A percentile compares a stretch with the other conserved stretches of the same genome.
These are phyloP conservation scores for Leptinotarsa texana DNA, from an alignment of 1,140 invertebrate species.

Conservation along the genomic window DNA sequence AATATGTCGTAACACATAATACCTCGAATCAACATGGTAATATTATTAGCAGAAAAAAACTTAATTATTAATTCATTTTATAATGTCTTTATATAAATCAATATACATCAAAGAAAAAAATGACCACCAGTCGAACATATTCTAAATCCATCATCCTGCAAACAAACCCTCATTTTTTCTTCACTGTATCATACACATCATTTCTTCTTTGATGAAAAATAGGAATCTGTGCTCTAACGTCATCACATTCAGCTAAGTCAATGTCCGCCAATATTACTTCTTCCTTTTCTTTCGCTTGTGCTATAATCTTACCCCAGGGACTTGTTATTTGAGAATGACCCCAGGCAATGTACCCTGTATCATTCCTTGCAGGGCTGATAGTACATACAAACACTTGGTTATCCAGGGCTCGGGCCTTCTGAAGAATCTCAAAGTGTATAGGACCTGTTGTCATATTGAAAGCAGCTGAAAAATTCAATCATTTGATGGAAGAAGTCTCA, in stretches of 20 bases:
- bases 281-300: slow-evolving; percentile 71
- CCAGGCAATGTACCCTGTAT: slow-evolving; percentile 81
- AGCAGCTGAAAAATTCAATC: slow-evolving; percentile 68
- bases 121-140: background rate
- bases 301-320: slow-evolving; percentile 85
- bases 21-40: too few species aligned
- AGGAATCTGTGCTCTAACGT: slow-evolving; percentile 82
- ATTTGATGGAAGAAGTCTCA: too few species aligned
- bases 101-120: too few species aligned
- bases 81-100: too few species aligned
- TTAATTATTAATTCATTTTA: too few species aligned
- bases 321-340: slow-evolving; percentile 84
- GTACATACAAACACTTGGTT: slow-evolving; percentile 81
- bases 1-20: too few species aligned
- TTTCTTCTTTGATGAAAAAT: slow-evolving; percentile 73
- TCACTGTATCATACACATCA: slow-evolving; percentile 76
- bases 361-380: slow-evolving; percentile 78
- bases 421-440: slow-evolving; percentile 87
- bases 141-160: background rate
- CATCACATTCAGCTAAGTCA: slow-evolving; percentile 73
- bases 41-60: too few species aligned
- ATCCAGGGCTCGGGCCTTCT: slow-evolving; percentile 80
- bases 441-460: slow-evolving; percentile 97
- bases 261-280: slow-evolving; percentile 76
- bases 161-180: slow-evolving; percentile 13